These are phyloP conservation scores for Gobio occitaniae DNA, from an alignment of 2,797 vertebrate species.

Conservation along the genomic window DNA sequence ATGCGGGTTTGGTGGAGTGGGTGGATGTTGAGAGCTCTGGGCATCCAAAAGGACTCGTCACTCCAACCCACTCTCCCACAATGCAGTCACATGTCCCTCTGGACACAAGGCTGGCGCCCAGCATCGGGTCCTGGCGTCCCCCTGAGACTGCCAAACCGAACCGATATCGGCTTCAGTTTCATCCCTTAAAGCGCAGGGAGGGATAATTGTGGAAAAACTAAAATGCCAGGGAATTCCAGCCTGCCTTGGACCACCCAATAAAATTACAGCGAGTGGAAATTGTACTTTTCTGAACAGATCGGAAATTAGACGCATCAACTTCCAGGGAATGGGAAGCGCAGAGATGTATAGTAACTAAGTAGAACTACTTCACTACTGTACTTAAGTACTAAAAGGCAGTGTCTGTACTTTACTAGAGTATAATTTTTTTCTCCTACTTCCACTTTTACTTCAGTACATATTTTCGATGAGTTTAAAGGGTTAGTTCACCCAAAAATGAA, in stretches of 20 bases:
- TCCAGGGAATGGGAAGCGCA: background rate
- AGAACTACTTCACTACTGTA: too few relatives aligned
- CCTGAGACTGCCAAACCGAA: conserved; percentile 8
- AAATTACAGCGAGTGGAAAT: background rate
- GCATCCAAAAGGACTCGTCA: conserved; percentile 45
- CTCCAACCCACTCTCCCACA: conserved; percentile 49
- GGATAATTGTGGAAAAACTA: conserved; percentile 13
- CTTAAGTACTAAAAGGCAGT: too few relatives aligned
- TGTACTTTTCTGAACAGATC: background rate
- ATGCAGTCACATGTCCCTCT: conserved; percentile 47
- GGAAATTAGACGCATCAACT: background rate
- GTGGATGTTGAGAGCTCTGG: conserved; percentile 51
- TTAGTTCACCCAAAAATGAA: too few relatives aligned
- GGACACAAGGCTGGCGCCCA: conserved; percentile 5
- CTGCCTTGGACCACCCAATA: conserved; percentile 21
- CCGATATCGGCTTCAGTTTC: conserved; percentile 1
- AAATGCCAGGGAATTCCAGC: background rate
- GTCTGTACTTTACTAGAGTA: too few relatives aligned
- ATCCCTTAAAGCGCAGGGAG: background rate
- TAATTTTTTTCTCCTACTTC: too few relatives aligned
- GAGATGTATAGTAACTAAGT: too few relatives aligned
- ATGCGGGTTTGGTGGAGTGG: conserved; percentile 48
- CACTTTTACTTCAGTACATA: too few relatives aligned
- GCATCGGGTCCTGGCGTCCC: background rate
- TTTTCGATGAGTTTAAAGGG: too few relatives aligned